Percentiles rank a stretch among this genome's conserved stretches.
Evolutionary conservation across 2,797 vertebrate species (phyloP).

Genomic region (Anas acuta): DNA sequence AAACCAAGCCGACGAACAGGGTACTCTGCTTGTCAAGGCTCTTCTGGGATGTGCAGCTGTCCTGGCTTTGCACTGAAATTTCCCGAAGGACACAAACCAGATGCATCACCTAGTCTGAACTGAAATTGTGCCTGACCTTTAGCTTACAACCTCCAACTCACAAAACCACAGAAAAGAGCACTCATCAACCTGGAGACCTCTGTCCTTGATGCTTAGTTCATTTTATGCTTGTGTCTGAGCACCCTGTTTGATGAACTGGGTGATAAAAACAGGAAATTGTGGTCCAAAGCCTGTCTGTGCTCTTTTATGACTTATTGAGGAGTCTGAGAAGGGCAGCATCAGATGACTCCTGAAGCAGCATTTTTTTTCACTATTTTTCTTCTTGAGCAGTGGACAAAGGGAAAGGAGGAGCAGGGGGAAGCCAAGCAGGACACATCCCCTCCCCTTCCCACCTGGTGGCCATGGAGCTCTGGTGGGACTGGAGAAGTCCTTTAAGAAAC

Average conservation of each 20-base stretch:
- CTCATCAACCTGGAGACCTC: background rate
- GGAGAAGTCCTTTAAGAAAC: background rate
- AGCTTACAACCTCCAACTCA: background rate
- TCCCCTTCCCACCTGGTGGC: background rate
- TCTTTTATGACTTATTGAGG: background rate
- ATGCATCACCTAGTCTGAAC: background rate
- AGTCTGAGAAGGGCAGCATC: background rate
- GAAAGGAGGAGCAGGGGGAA: background rate
- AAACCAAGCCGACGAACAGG: background rate
- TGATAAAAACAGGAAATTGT: background rate
- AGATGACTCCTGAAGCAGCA: background rate
- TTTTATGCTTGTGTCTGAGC: background rate
- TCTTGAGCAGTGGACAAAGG: background rate
- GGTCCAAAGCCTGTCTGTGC: background rate
- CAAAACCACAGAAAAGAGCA: background rate
- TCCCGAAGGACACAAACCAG: background rate
- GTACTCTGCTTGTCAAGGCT: background rate
- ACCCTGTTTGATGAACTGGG: background rate
- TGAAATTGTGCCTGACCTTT: background rate
- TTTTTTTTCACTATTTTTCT: background rate
- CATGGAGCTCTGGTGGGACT: background rate
- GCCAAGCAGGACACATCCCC: background rate
- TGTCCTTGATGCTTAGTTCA: background rate
- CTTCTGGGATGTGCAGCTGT: background rate
- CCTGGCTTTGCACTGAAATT: background rate